A percentile compares a stretch with the other conserved stretches of the same genome.
Conservation (phyloP, 2,888 invertebrate species). For the Callyntrura guangdongensis region DNA sequence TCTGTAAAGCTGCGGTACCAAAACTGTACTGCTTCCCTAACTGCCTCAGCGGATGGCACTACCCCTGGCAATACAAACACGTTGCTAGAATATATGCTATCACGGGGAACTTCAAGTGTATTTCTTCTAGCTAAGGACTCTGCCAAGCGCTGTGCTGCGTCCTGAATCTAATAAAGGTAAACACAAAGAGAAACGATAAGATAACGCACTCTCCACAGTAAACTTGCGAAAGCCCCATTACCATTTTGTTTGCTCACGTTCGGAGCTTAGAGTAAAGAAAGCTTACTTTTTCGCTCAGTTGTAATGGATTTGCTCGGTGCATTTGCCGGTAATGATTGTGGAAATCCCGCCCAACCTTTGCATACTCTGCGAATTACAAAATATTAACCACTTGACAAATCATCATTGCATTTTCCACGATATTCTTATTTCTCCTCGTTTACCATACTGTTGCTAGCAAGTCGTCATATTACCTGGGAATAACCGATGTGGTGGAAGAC, state of each 20-base stretch:
- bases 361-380: constrained; percentile 52
- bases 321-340: constrained; percentile 78
- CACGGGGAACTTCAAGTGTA: constrained; percentile 60
- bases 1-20: constrained; percentile 78
- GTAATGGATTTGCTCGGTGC: constrained; percentile 71
- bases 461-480: constrained; percentile 52
- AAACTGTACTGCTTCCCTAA: constrained; percentile 79
- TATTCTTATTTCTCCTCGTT: not conserved
- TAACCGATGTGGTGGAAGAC: constrained; percentile 62
- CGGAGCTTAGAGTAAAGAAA: not conserved
- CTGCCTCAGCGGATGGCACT: constrained; percentile 70
- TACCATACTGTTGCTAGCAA: not conserved
- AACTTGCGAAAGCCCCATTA: constrained; percentile 15
- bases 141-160: constrained; percentile 74
- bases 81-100: constrained; percentile 74
- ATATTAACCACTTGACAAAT: too few relatives aligned
- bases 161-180: constrained; percentile 68
- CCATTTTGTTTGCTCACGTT: constrained; percentile 29
- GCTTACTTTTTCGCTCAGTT: constrained; percentile 71
- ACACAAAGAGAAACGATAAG: not conserved
- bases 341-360: constrained; percentile 76
- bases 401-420: not conserved
- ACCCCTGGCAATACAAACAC: constrained; percentile 74
- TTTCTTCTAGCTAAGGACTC: constrained; percentile 65
- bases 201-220: not conserved